Evolutionary conservation across 1,140 invertebrate species (phyloP), one percentile per base, ranked within the genome.

Genomic region (Homarus americanus): DNA sequence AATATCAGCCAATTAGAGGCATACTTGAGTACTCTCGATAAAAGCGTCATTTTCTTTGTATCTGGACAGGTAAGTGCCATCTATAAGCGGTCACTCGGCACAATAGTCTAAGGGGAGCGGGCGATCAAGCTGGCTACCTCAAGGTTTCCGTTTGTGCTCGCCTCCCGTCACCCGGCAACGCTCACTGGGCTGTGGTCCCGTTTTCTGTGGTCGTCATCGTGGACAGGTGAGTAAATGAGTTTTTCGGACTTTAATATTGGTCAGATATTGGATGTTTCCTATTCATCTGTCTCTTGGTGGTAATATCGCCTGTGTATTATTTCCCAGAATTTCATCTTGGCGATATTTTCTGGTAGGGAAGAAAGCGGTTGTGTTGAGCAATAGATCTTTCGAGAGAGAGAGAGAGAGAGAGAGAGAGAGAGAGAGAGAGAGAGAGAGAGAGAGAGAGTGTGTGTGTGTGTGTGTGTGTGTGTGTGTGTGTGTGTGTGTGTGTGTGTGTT

Each of bases 181-280:
- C 63, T 4, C 63, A 12, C 28, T 69, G 63, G 63, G n/a, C 63
- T 32, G 63, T 28, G 40, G 15, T 17, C 36, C 12, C 34, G 40
- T n/a, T 20, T 44, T 76, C 36, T 38, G 40, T n/a, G 73, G 73
- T 44, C 73, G 34, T 34, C 32, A 53, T 2, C 78, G 32, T 53
- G 9, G 12, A 53, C 44, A n/a, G 78, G 78, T 80, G 78, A 80
- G 41, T 53, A 53, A 80, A 80, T 80, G 63, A 69, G 78, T 80
- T 80, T 44, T 38, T 49, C 41, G 44, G 41, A 80, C 41, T 69
- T 69, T 69, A 69, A 69, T 69, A 69, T 69, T 69, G 63, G 63
- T 69, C 28, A 28, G 63, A 69, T 69, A 69, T 69, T 69, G 63
- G 63, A 69, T 69, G n/a, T 24, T 32, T 69, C n/a, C 63, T 32